Base-by-base conservation (phyloP, 2,888 invertebrate species). In the Chouioia cunea region DNA sequence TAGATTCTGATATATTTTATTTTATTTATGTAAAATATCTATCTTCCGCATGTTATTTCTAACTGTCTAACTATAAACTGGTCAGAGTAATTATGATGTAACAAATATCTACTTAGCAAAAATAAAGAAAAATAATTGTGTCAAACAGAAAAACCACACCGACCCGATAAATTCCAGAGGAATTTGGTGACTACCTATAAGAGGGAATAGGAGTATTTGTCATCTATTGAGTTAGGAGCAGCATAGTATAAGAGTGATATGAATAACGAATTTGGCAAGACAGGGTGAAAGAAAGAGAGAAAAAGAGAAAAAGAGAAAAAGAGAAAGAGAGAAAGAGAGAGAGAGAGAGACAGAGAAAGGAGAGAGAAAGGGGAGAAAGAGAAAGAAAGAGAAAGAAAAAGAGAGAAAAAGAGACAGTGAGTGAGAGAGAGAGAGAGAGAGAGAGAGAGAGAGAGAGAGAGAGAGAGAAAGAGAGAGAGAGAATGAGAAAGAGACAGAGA, bases 121-220 rank as follows among this genome's bases (percentile, higher is more conserved):
- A 52, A 53, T 43, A 67, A 58, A 67, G 15, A 70, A 53, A 69
- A 54, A 22, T 53, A 57, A 27, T 48, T 63, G 43, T 59, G 36
- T 36, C 36, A 53, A 58, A 64, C 48, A 59, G 66, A 73, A 50
- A 20, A 73, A 73, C 73, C 73, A 73, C 73, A 73, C 73, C 73
- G 68, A 68, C 68, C 73, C 73, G 73, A 71, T 58, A 70, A 71
- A 73, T 69, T 71, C 71, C 65, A 73, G 20, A 63, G 73, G 66
- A 59, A 73, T 14, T 59, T 73, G 36, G 14, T 53, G 27, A 68
- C 59, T 64, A 68, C 20, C 46, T 70, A 64, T 56, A 50, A 56
- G 59, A 52, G 53, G 52, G 56, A 62, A 60, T 43, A 23, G 15
- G 50, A 6, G 23, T 60, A 52, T 66, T 15, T 50, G 36, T 36